Conservation (phyloP, 2,797 vertebrate species). For the Balearica regulorum region DNA sequence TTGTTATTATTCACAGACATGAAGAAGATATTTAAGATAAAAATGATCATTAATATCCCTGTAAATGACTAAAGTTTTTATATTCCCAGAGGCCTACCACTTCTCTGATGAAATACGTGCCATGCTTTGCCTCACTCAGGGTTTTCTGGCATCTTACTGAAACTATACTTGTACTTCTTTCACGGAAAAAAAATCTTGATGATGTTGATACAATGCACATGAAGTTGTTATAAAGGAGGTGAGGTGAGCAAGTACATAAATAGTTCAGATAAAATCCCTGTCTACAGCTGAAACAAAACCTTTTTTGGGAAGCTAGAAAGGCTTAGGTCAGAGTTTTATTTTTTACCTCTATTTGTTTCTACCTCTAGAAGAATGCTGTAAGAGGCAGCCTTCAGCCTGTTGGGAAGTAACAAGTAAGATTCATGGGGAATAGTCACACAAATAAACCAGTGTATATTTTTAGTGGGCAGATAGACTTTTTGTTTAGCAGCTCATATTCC, state of each 20-base stretch:
- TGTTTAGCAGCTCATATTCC: neutral
- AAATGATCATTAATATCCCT: slow-evolving; percentile 33
- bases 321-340: neutral
- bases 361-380: neutral
- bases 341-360: neutral
- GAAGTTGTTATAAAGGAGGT: neutral
- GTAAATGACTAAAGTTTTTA: slow-evolving; percentile 5
- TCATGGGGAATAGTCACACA: neutral
- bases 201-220: neutral
- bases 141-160: neutral
- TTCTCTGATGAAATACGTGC: slow-evolving; percentile 15
- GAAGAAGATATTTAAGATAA: slow-evolving; percentile 25
- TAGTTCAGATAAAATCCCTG: neutral
- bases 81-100: neutral
- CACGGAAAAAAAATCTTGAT: neutral
- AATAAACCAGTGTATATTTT: neutral
- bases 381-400: neutral
- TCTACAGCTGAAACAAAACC: neutral
- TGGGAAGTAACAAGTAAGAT: neutral
- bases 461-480: neutral
- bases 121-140: neutral
- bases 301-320: neutral
- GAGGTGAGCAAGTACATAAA: neutral
- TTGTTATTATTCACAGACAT: slow-evolving; percentile 15
- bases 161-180: neutral